These are phyloP conservation scores for Platorchestia sp. DNA, from an alignment of 1,140 invertebrate species.

Conservation along the genomic window DNA sequence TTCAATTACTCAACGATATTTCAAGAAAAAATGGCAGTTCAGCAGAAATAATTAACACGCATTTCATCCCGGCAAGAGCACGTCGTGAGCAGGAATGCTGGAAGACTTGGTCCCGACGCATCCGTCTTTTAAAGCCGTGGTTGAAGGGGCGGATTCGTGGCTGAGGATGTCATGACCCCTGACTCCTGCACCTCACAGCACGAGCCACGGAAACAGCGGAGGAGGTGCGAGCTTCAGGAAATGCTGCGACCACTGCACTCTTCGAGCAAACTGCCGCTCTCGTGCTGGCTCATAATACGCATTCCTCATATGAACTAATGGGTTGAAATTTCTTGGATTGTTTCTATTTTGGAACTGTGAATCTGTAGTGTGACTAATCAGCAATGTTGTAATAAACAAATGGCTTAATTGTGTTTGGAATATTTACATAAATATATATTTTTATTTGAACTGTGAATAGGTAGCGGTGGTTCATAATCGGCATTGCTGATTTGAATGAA, in stretches of 20 bases:
- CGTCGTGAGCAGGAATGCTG: neutral
- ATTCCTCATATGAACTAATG: neutral
- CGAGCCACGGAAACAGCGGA: slow-evolving; percentile 21
- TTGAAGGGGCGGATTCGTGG: neutral
- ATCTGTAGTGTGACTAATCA: neutral
- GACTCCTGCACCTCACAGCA: slow-evolving; percentile 14
- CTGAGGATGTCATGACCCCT: neutral
- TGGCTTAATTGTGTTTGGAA: too few relatives aligned
- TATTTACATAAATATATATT: too few relatives aligned
- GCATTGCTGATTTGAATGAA: too few relatives aligned
- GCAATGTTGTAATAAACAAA: too few relatives aligned
- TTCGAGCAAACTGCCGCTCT: neutral
- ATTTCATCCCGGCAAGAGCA: neutral
- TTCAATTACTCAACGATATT: neutral
- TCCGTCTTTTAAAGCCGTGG: neutral
- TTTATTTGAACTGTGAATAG: too few relatives aligned
- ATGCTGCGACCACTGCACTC: neutral
- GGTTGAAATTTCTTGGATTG: neutral
- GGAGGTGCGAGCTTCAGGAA: neutral
- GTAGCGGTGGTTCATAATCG: too few relatives aligned
- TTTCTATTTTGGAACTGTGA: neutral
- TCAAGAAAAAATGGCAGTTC: neutral
- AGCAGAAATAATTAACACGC: neutral
- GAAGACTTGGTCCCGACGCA: neutral
- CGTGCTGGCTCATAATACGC: neutral